These are phyloP conservation scores for Thymallus thymallus DNA, from an alignment of 2,113 vertebrate species.

Conservation along the genomic window DNA sequence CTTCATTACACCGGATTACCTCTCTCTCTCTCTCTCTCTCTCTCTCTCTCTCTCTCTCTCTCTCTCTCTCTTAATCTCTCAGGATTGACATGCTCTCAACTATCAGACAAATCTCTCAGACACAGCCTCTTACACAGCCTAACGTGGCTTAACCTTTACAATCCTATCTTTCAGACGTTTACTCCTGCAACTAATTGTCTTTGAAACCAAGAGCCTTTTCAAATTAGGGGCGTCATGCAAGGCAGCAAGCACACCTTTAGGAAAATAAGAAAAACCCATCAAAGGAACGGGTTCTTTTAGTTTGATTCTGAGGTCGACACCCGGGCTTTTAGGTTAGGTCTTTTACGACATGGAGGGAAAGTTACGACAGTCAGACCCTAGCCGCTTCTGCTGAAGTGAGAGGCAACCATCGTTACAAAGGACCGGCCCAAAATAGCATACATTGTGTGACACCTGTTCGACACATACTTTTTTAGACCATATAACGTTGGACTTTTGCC, in stretches of 20 bases:
- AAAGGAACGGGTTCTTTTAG: background rate
- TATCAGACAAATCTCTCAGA: background rate
- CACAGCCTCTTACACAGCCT: background rate
- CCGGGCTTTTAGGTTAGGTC: background rate
- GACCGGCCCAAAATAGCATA: no score
- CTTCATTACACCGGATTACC: slow-evolving; percentile 36
- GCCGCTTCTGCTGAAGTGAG: background rate
- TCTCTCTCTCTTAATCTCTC: slow-evolving; percentile 30
- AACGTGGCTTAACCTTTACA: background rate
- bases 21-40: slow-evolving; percentile 27
- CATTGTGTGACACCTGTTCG: no score
- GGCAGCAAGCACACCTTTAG: slow-evolving; percentile 47
- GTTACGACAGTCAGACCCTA: background rate
- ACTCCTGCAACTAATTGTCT: slow-evolving; percentile 8
- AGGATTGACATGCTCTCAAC: background rate
- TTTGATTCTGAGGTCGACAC: background rate
- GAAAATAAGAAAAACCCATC: background rate
- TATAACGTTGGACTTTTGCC: background rate
- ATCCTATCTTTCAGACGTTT: slow-evolving; percentile 7
- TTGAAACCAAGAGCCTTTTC: slow-evolving; percentile 4
- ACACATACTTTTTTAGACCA: background rate
- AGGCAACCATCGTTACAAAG: no score
- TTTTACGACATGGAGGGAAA: background rate
- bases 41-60: slow-evolving; percentile 13
- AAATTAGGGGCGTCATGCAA: background rate